Evolutionary conservation across 2,888 invertebrate genomes (phyloP), one percentile per base, ranked within the genome.

Genomic region (Stratiomys singularior): DNA sequence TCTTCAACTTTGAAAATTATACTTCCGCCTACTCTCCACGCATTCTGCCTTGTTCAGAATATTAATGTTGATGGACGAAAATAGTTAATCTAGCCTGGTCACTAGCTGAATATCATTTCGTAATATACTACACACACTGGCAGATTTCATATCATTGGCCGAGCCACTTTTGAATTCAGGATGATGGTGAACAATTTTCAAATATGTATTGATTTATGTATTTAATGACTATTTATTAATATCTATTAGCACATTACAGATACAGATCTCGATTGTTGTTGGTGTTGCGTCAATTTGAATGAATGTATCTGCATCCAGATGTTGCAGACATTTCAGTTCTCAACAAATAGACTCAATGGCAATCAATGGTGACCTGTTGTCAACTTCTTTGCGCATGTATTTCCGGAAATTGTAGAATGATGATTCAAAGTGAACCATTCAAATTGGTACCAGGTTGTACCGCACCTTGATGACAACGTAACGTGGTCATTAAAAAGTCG

Each of bases 1-100:
- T 69, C 69, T 69, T 69, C 69, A 69, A 69, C 69, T 69, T 69
- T 69, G 69, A 69, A 69, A 69, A 69, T 69, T 69, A 69, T 47
- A 69, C 69, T 69, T 69, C 69, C 69, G 69, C 69, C 69, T 69
- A 69, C 69, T 69, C 23, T 23, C 69, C 69, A 69, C 47, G 47
- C 69, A 69, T 47, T 69, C 25, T 25, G 23, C 7, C 69, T 46
- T 46, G 47, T 69, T 23, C 25, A 47, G 69, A 69, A 69, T 69
- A 69, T 46, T 60, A 60, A 60, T 60, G 60, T 23, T 15, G 18
- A 52, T 52, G 52, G 3, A n/a, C 52, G 18, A 52, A 52, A 52
- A 52, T 52, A 52, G 52, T 52, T 52, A 52, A 52, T 13, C 7
- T 18, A 52, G 4, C 18, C 15, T n/a, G 18, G n/a, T 9, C n/a